phyloP scores from a whole-genome alignment of 2,797 vertebrate species.

The Catharus ustulatus region DNA sequence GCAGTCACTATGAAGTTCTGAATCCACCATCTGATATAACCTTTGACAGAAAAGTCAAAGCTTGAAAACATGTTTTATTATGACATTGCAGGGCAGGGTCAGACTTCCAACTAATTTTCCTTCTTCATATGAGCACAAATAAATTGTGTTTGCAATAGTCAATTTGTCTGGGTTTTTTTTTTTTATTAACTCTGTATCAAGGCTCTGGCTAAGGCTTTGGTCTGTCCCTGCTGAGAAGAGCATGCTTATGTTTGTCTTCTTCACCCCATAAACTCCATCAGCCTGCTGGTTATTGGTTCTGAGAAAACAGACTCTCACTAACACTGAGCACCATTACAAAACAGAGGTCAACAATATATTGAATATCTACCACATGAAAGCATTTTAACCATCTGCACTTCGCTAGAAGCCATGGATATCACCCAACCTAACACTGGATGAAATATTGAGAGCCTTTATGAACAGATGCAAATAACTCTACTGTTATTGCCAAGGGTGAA shows the following conservation, averaged over 20 bases:
- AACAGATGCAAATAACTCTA: neutral
- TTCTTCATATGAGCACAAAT: neutral
- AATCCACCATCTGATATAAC: neutral
- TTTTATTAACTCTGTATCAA: neutral
- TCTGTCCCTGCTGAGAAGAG: neutral
- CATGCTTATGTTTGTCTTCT: neutral
- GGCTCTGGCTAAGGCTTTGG: neutral
- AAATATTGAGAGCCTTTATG: neutral
- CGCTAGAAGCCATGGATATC: neutral
- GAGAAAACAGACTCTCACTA: neutral
- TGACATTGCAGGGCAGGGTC: neutral
- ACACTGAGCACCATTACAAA: neutral
- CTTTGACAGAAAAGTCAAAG: neutral
- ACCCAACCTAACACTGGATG: neutral
- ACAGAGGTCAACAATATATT: neutral
- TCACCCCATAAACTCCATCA: neutral
- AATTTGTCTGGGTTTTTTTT: neutral
- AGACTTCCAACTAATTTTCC: neutral
- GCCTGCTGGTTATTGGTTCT: neutral
- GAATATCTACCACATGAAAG: neutral
- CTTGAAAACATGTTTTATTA: neutral
- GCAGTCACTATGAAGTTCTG: neutral
- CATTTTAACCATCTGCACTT: neutral
- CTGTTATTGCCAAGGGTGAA: neutral
- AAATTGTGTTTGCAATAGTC: neutral